These are phyloP conservation scores for Halcyon malimbica DNA, from an alignment of 2,113 vertebrate genomes.

Conservation along the genomic window DNA sequence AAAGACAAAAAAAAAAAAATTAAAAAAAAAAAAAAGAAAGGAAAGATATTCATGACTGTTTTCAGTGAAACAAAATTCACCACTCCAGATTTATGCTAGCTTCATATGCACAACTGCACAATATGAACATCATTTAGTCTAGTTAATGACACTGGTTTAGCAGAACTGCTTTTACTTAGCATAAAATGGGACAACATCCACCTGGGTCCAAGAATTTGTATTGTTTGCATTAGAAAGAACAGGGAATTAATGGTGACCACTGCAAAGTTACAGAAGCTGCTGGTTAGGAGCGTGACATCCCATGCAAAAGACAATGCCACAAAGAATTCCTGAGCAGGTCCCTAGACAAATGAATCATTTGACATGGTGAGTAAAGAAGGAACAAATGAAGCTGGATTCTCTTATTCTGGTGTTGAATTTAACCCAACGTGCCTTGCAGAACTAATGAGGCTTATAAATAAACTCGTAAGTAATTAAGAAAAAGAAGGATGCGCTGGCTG, in stretches of 20 bases:
- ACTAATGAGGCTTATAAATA: neutral
- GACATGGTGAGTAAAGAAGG: neutral
- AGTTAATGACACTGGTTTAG: neutral
- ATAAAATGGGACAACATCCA: neutral
- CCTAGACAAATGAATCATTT: neutral
- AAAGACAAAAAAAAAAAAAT: neutral
- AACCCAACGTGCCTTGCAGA: neutral
- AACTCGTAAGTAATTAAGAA: neutral
- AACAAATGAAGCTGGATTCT: neutral
- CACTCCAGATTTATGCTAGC: neutral
- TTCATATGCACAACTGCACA: neutral
- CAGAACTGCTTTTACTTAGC: neutral
- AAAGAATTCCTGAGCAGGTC: neutral
- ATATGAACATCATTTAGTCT: rapidly evolving
- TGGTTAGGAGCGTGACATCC: neutral
- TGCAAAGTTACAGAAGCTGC: neutral
- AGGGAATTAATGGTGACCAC: neutral
- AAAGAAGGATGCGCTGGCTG: neutral
- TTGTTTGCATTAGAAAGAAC: neutral
- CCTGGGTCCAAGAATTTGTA: neutral
- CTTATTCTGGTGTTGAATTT: neutral
- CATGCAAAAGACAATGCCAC: neutral
- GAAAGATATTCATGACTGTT: neutral
- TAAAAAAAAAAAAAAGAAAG: neutral
- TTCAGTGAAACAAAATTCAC: neutral